Base-by-base conservation (phyloP, 2,113 vertebrate genomes). In the Lycaon pictus region DNA sequence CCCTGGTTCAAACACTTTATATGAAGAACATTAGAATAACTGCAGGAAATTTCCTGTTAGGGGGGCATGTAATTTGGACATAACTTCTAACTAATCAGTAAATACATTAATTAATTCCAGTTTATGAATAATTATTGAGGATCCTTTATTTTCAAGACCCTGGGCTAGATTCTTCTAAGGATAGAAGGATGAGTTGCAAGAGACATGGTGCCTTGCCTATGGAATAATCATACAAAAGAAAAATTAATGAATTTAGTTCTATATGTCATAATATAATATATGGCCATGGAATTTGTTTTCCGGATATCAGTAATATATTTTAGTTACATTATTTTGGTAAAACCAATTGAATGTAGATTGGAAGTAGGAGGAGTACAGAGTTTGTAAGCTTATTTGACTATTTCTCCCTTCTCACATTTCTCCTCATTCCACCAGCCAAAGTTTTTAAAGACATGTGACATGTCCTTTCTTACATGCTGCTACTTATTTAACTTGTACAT, bases 51-150 rank as follows among this genome's bases (percentile, higher is more conserved):
- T 84, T 93, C 37, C 20, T 29, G 71, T 55, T 93, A 32, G 29
- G 22, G 29, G 62, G 71, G 43, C 13, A 9, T 92, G 29, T 80
- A 88, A 80, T 85, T 84, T 82, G 79, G 29, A 94, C 58, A 83
- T 91, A 88, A 94, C 90, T 88, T 96, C 56, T 95, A 71, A 88
- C 32, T 83, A 91, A 71, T 55, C 58, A 88, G 13, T 85, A 90
- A 94, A 48, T 76, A 86, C 19, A 65, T 60, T 53, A 83, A 58
- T 58, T 65, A 86, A 83, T 65, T 94, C 23, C 67, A 53, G 15
- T 53, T 67, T 62, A 3, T 67, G 83, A 69, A 22, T 88, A 88
- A 80, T 84, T 88, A 56, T 63, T 71, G 77, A 60, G 16, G 15
- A 65, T 48, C 29, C 77, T 43, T 63, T 76, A n/a, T 97, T 96